A percentile compares a stretch with the other conserved stretches of the same genome.
Conservation (phyloP, 2,888 invertebrate species). For the Caenorhabditis panamensis region DNA sequence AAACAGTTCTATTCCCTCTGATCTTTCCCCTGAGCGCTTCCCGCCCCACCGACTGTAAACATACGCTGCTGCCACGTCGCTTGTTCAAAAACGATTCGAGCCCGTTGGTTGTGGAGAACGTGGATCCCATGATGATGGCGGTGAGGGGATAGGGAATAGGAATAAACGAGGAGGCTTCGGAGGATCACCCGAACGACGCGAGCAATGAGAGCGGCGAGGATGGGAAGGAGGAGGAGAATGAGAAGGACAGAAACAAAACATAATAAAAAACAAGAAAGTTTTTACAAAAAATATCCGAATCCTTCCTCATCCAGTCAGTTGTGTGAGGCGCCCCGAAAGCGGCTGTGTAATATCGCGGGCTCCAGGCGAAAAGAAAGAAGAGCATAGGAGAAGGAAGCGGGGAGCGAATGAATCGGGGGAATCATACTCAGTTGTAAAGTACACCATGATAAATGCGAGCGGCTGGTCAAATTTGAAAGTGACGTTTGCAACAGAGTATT, state of each 20-base stretch:
- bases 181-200: constrained; percentile 1
- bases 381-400: constrained; percentile 15
- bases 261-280: constrained; percentile 37
- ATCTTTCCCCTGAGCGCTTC: constrained; percentile 30
- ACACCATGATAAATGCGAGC: constrained; percentile 6
- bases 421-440: constrained; percentile 28
- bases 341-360: constrained; percentile 43
- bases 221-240: background rate
- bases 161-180: background rate
- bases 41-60: constrained; percentile 35
- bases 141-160: background rate
- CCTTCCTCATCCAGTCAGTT: constrained; percentile 45
- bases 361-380: constrained; percentile 15
- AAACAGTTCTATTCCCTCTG: constrained; percentile 32
- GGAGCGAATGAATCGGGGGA: constrained; percentile 16
- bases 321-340: constrained; percentile 36
- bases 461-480: constrained; percentile 2
- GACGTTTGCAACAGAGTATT: background rate
- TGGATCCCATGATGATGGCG: constrained; percentile 42
- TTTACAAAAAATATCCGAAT: constrained; percentile 45
- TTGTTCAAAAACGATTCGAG: constrained; percentile 51
- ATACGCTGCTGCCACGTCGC: constrained; percentile 49
- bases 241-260: constrained; percentile 30
- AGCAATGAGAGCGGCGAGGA: constrained; percentile 15
- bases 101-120: constrained; percentile 31